Evolutionary conservation across 2,888 invertebrate species (phyloP), one percentile per base, ranked within the genome.

Genomic region (Ennomos quercinarius): DNA sequence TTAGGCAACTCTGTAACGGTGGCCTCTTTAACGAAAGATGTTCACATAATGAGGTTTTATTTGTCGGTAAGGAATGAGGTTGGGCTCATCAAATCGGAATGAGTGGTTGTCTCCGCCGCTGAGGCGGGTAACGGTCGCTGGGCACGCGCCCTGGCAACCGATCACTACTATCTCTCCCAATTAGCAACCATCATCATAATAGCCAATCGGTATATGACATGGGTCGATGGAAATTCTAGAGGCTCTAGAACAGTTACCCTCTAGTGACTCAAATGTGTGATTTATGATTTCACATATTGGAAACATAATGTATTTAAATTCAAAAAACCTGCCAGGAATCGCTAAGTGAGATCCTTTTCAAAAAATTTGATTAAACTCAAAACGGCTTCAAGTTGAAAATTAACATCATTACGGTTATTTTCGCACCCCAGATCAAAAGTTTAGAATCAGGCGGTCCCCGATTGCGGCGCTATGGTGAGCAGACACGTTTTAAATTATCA

Each of bases 401-500:
- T 76, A 80, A 77, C 78, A 75, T 76, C 76, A 80, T 80, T 77
- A 78, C 72, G 72, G 77, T 79, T 76, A 78, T 80, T 81, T 76
- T 59, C 53, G 52, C 58, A 49, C 58, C 58, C 58, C 48, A 45
- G 53, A 59, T 59, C 44, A 13, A 10, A 40, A 39, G 45, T 41
- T 53, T 10, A 37, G 36, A 49, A 54, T 69, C 71, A 66, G 53
- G 58, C 41, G 53, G 49, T 48, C 49, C 47, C 53, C 50, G 38
- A 17, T 38, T 76, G 76, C 77, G 78, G 46, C 56, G 55, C 48
- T 46, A 63, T 71, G 74, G 73, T 75, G 75, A 71, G 75, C 79
- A 81, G 81, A 83, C 84, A 83, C 77, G 71, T 83, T 84, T 77
- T 60, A 84, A 84, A 85, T 81, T 80, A 83, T 81, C 76, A 77